Percentiles rank a stretch among this genome's conserved stretches.
These are phyloP conservation scores for Fistularia tabacaria DNA, from an alignment of 2,797 vertebrate genomes.

Conservation along the genomic window DNA sequence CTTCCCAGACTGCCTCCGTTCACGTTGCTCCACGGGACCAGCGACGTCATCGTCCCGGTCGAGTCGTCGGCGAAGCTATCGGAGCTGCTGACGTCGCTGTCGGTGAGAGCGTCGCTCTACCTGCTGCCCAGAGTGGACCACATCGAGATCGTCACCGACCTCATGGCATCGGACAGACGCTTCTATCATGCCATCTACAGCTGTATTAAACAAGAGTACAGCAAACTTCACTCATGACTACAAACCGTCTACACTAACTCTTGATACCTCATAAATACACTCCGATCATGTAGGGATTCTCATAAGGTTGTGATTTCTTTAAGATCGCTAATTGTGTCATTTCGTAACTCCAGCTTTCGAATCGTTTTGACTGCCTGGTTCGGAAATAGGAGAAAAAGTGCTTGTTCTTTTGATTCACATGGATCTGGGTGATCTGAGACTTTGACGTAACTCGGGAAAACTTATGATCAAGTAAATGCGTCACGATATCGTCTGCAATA, in stretches of 20 bases:
- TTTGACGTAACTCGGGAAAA: too few relatives aligned
- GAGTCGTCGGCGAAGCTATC: conserved; percentile 68
- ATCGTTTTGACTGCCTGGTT: too few relatives aligned
- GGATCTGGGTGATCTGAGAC: too few relatives aligned
- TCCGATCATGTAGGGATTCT: not conserved
- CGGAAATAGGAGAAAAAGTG: too few relatives aligned
- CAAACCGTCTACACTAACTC: conserved; percentile 13
- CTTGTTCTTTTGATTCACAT: too few relatives aligned
- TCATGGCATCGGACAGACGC: conserved; percentile 68
- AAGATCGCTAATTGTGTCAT: too few relatives aligned
- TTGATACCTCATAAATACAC: conserved; percentile 13
- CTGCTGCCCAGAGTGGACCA: conserved; percentile 70
- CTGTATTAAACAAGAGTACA: conserved; percentile 70
- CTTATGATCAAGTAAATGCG: too few relatives aligned
- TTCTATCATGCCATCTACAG: conserved; percentile 70
- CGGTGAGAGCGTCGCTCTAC: conserved; percentile 65
- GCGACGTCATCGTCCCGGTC: conserved; percentile 68
- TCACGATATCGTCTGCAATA: too few relatives aligned
- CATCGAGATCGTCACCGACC: conserved; percentile 69
- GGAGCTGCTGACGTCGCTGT: conserved; percentile 62
- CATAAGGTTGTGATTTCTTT: too few relatives aligned
- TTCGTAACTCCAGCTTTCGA: too few relatives aligned
- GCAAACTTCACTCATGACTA: conserved; percentile 25
- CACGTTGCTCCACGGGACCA: conserved; percentile 69
- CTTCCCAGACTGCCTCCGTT: conserved; percentile 68